Percentiles rank a stretch among this genome's conserved stretches.
Evolutionary conservation across 2,888 invertebrate genomes (phyloP).

Genomic region (Ormyrus labotus): DNA sequence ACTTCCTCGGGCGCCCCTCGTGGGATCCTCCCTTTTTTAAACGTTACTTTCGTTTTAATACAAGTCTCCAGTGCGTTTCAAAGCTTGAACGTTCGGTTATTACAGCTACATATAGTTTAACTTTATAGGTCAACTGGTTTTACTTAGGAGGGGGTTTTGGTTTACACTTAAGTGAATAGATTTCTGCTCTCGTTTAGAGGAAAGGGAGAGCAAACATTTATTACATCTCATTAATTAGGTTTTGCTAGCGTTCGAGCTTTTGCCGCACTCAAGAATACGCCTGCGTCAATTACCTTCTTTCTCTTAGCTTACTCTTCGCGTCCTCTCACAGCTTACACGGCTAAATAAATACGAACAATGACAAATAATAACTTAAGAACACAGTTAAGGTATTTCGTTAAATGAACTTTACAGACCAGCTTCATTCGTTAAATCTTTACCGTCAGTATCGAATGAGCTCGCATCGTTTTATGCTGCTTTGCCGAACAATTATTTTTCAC

Average conservation of each 20-base stretch:
- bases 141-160: too few relatives aligned
- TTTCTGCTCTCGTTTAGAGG: too few relatives aligned
- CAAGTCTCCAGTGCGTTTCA: not conserved
- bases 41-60: too few relatives aligned
- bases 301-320: not conserved
- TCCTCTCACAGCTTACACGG: constrained; percentile 13
- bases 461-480: not conserved
- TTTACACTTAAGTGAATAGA: too few relatives aligned
- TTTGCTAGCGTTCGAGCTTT: not conserved
- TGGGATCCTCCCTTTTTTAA: not conserved
- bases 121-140: too few relatives aligned
- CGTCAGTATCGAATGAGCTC: not conserved
- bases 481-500: constrained; percentile 12
- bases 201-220: too few relatives aligned
- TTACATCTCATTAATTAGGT: too few relatives aligned
- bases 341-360: constrained; percentile 56
- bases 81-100: too few relatives aligned
- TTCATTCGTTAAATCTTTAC: constrained; percentile 12
- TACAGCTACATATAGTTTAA: too few relatives aligned
- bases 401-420: constrained; percentile 29
- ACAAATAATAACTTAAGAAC: constrained; percentile 58
- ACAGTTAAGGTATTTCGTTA: constrained; percentile 55
- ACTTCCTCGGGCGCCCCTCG: not conserved
- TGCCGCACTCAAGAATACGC: not conserved
- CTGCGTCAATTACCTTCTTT: not conserved